phyloP scores from a whole-genome alignment of 2,888 invertebrate genomes.

The Tachina fera region DNA sequence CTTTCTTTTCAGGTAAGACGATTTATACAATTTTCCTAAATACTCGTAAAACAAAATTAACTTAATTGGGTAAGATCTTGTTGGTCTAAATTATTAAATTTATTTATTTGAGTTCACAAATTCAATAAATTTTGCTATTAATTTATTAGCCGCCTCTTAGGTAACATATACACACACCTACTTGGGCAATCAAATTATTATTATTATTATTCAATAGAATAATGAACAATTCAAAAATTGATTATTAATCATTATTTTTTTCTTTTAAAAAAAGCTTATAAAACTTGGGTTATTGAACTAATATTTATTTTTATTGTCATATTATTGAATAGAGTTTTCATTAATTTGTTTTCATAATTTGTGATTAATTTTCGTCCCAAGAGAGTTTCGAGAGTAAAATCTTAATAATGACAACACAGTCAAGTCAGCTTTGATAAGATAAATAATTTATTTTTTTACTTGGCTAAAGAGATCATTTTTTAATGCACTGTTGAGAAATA shows the following conservation, averaged over 20 bases:
- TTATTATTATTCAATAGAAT: not conserved
- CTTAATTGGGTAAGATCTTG: slow-evolving; percentile 32
- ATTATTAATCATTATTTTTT: slow-evolving; percentile 12
- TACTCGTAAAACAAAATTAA: slow-evolving; percentile 28
- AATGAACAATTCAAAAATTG: not conserved
- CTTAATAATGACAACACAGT: not conserved
- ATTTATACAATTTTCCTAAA: slow-evolving; percentile 13
- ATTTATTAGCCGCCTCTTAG: slow-evolving; percentile 1
- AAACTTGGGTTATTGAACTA: slow-evolving; percentile 23
- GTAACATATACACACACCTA: too few species aligned
- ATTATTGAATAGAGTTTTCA: slow-evolving; percentile 15
- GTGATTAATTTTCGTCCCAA: slow-evolving; percentile 7
- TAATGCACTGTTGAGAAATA: not conserved
- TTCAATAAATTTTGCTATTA: slow-evolving; percentile 18
- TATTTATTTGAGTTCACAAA: not conserved
- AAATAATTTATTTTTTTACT: not conserved
- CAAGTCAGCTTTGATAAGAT: not conserved
- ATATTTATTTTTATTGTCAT: slow-evolving; percentile 5
- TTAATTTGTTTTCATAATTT: not conserved
- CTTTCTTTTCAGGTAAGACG: slow-evolving; percentile 41
- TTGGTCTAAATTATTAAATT: slow-evolving; percentile 1
- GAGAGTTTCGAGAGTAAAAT: not conserved
- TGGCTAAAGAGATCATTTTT: not conserved
- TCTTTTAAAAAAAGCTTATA: not conserved
- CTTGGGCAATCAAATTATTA: too few species aligned